phyloP scores from a whole-genome alignment of 2,888 invertebrate species.

The Dendrolimus pini region DNA sequence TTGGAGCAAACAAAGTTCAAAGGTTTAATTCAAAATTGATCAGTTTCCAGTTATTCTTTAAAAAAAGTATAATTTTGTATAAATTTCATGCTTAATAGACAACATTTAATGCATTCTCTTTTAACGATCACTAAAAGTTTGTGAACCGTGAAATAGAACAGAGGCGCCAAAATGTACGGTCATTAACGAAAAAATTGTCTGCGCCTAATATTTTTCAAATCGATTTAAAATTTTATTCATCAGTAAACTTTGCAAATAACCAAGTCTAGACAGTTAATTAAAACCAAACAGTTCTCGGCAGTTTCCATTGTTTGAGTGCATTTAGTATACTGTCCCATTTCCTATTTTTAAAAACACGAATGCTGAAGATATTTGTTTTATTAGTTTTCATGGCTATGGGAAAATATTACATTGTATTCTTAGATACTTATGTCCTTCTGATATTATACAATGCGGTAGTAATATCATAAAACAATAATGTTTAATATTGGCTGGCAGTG shows the following conservation, averaged over 20 bases:
- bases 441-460: no score
- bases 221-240: not conserved
- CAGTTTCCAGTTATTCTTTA: constrained; percentile 9
- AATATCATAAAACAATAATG: no score
- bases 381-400: no score
- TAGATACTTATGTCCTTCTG: no score
- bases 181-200: constrained; percentile 24
- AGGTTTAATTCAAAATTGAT: not conserved
- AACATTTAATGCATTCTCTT: constrained; percentile 31
- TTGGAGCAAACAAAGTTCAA: no score
- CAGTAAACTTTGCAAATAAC: constrained; percentile 14
- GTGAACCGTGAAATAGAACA: constrained; percentile 39
- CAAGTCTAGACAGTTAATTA: constrained; percentile 48
- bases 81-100: constrained; percentile 22
- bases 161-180: constrained; percentile 25
- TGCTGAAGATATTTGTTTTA: no score
- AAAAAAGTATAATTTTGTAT: constrained; percentile 26
- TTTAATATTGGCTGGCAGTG: no score
- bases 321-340: not conserved
- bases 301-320: constrained; percentile 1
- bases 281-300: constrained; percentile 37
- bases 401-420: no score
- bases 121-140: constrained; percentile 41
- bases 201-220: not conserved
- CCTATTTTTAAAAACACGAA: not conserved